Percentiles rank a stretch among this genome's conserved stretches.
Conservation (phyloP, 2,797 vertebrate genomes). For the Australoheros facetus region DNA sequence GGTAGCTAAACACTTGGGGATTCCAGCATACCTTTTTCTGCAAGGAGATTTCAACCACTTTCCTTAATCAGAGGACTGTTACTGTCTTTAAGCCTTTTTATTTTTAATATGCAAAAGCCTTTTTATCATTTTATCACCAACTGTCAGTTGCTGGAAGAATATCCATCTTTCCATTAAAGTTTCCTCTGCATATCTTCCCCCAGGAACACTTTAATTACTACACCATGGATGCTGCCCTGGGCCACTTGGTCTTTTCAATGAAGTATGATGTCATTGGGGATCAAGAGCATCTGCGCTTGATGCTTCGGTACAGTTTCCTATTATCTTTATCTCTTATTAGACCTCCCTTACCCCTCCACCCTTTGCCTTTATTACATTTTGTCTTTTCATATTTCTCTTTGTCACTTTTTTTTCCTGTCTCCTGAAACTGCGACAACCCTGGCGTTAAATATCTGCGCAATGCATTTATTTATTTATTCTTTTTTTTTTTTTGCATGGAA, state of each 20-base stretch:
- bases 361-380: neutral
- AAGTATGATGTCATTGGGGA: conserved; percentile 96
- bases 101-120: conserved; percentile 6
- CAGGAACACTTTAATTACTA: conserved; percentile 99
- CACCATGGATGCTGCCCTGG: conserved; percentile 89
- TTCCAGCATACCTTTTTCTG: conserved; percentile 1
- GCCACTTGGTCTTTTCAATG: conserved; percentile 95
- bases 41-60: neutral
- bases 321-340: conserved; percentile 21
- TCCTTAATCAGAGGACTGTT: conserved; percentile 17
- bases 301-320: conserved; percentile 85
- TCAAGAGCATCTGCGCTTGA: conserved; percentile 94
- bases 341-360: neutral
- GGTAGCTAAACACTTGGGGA: neutral
- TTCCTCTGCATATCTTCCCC: conserved; percentile 50
- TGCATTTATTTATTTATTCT: neutral
- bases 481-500: neutral
- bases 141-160: conserved; percentile 13
- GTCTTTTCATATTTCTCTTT: neutral
- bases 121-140: conserved; percentile 15
- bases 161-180: conserved; percentile 23
- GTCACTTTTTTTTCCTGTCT: neutral
- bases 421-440: neutral
- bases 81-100: neutral
- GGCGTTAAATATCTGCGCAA: neutral